Evolutionary conservation across 2,113 vertebrate species (phyloP), one percentile per base, ranked within the genome.

Genomic region (Podiceps cristatus): DNA sequence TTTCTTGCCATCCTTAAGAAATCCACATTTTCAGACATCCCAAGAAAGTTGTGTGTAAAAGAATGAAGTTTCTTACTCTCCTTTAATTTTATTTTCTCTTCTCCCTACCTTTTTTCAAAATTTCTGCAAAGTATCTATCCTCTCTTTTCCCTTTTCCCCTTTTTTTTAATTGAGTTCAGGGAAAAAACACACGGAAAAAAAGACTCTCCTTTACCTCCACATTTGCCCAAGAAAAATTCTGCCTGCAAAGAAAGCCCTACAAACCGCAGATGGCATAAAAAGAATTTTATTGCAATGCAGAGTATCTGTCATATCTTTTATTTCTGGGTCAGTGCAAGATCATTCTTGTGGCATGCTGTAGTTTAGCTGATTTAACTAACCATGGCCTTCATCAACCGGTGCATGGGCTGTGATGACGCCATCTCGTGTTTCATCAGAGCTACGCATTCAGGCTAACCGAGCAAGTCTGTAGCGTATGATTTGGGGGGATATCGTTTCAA

Each of bases 191-290:
- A 7, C 56, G 78, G 40, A 78, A 87, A 59, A 86, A 69, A 44
- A 69, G 23, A n/a, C 31, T 76, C 56, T 84, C 84, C 27, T 92
- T 85, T 87, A 52, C 66, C 73, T 84, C 40, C 49, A 14, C 16
- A 4, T 86, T 74, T 50, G 86, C 85, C 69, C 42, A 64, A 63
- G 50, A 96, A 83, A 97, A 96, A 82, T 94, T 86, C 66, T 88
- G 29, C 85, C 69, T 45, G 31, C 24, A 40, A n/a, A 85, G 82
- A 28, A 89, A 83, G 50, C 81, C 90, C 98, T 95, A 87, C 66
- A 91, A 96, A 99, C 98, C 98, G 87, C 99, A 99, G 99, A 99
- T 99, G 99, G 99, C 99, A 99, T 99, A 99, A 99, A 99, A 99
- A 99, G 98, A 99, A 98, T 99, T 99, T 99, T 99, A 99, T 99